phyloP scores from a whole-genome alignment of 2,888 invertebrate genomes.

The Notocelia uddmanniana region DNA sequence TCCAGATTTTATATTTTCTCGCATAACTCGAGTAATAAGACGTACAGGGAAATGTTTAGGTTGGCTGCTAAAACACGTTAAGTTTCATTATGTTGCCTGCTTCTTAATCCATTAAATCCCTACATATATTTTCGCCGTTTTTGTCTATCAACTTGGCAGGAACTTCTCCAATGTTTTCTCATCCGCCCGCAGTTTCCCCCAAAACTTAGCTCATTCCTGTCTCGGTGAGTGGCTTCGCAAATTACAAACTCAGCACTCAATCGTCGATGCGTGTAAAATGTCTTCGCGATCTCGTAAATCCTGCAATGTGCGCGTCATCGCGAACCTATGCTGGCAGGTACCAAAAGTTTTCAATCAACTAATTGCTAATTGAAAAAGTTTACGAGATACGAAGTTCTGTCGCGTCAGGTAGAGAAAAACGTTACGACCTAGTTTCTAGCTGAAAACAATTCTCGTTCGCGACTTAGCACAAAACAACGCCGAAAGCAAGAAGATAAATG shows the following conservation, averaged over 20 bases:
- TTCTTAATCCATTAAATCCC: conserved; percentile 66
- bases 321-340: conserved; percentile 49
- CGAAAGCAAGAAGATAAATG: conserved; percentile 42
- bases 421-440: conserved; percentile 63
- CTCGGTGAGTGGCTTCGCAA: conserved; percentile 73
- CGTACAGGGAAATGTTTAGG: neutral
- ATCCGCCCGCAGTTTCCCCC: conserved; percentile 73
- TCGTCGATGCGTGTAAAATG: conserved; percentile 81
- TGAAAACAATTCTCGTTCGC: conserved; percentile 59
- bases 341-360: conserved; percentile 72
- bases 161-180: conserved; percentile 81
- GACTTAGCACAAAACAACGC: conserved; percentile 45
- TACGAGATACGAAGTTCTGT: conserved; percentile 60
- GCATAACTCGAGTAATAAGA: conserved; percentile 20
- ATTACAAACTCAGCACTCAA: conserved; percentile 77
- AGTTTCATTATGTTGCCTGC: conserved; percentile 24
- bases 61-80: conserved; percentile 22
- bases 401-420: conserved; percentile 63
- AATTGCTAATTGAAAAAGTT: conserved; percentile 81
- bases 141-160: conserved; percentile 74
- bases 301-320: conserved; percentile 64
- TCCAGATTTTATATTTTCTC: neutral
- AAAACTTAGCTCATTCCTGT: conserved; percentile 80
- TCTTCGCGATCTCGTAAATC: conserved; percentile 74
- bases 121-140: conserved; percentile 73